Evolutionary conservation across 2,113 vertebrate genomes (phyloP).

Genomic region (Bungarus multicinctus): DNA sequence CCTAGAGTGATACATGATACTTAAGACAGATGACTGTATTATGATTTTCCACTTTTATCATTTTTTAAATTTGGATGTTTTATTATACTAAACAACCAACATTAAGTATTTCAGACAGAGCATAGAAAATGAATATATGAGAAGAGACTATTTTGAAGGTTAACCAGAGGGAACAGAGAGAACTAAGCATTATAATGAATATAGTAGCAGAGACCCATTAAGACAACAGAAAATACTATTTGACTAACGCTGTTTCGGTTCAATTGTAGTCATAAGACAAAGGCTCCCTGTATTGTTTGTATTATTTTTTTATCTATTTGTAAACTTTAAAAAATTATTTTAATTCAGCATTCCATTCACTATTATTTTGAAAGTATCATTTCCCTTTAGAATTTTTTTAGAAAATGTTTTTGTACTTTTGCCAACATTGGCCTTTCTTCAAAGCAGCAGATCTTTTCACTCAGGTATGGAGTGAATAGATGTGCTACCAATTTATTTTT

Average conservation of each 20-base stretch:
- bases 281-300: background rate
- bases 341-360: background rate
- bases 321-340: background rate
- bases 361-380: background rate
- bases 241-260: background rate
- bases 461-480: background rate
- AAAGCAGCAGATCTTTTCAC: background rate
- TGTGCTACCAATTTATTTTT: background rate
- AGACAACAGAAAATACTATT: background rate
- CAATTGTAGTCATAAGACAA: background rate
- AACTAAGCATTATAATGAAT: background rate
- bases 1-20: background rate
- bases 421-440: background rate
- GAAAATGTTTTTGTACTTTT: background rate
- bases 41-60: background rate
- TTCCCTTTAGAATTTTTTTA: background rate
- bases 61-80: background rate
- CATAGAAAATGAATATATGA: background rate
- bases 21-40: background rate
- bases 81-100: background rate
- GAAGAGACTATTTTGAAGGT: background rate
- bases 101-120: background rate
- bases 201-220: background rate
- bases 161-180: background rate
- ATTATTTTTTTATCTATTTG: background rate